Percentiles rank a stretch among this genome's conserved stretches.
Evolutionary conservation across 2,113 vertebrate genomes (phyloP).

Genomic region (Sapajus apella): DNA sequence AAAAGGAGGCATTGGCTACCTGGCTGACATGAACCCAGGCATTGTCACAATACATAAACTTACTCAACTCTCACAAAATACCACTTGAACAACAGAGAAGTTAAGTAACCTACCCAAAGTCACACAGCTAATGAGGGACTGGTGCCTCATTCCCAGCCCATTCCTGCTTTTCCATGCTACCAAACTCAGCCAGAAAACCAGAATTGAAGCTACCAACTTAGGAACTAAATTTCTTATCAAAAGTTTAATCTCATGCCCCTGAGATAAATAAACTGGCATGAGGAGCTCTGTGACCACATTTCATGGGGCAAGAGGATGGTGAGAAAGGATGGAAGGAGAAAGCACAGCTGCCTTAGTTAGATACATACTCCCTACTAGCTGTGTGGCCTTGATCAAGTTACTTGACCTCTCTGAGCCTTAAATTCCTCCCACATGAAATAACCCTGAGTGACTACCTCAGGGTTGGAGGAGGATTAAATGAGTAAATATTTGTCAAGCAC

Average conservation of each 20-base stretch:
- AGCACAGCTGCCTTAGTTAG: neutral
- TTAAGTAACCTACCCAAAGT: neutral
- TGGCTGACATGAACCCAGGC: neutral
- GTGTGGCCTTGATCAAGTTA: neutral
- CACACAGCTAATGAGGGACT: neutral
- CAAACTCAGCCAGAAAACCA: neutral
- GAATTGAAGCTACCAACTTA: neutral
- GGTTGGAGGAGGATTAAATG: no score
- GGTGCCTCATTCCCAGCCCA: neutral
- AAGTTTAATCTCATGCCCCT: neutral
- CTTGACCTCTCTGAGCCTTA: neutral
- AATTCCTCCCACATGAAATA: neutral
- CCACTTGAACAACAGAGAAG: neutral
- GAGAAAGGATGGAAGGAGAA: neutral
- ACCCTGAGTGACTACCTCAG: neutral
- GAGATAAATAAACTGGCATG: neutral
- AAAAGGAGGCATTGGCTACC: rapidly evolving
- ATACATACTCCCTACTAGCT: neutral
- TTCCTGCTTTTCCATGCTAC: neutral
- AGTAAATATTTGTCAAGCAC: neutral
- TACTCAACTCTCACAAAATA: neutral
- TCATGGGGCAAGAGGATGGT: neutral
- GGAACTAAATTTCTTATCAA: neutral
- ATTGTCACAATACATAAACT: no score
- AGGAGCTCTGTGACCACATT: neutral